These are phyloP conservation scores for Octodonta nipae DNA, from an alignment of 2,888 invertebrate genomes.

Conservation along the genomic window DNA sequence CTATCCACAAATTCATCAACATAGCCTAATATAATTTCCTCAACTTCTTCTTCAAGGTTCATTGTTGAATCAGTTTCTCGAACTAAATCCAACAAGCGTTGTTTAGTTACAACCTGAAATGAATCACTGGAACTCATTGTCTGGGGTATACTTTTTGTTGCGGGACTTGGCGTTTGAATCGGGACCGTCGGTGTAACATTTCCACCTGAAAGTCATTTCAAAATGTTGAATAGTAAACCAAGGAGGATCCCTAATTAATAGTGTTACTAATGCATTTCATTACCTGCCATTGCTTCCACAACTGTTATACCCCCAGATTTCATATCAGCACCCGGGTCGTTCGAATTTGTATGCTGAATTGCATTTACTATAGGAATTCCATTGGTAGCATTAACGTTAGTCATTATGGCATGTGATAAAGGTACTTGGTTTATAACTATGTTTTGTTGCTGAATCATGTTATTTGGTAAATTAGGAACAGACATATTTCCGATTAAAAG, in stretches of 20 bases:
- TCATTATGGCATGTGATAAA: constrained; percentile 19
- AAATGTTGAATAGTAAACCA: no score
- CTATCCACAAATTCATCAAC: constrained; percentile 95
- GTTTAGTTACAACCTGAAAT: constrained; percentile 49
- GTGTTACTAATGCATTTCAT: background rate
- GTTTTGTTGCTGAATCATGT: constrained; percentile 15
- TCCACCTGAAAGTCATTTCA: no score
- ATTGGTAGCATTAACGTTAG: constrained; percentile 28
- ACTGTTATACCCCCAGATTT: constrained; percentile 23
- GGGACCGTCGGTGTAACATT: no score
- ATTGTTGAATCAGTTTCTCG: constrained; percentile 90
- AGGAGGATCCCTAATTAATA: no score
- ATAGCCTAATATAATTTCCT: constrained; percentile 78
- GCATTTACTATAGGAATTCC: constrained; percentile 28
- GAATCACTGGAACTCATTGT: constrained; percentile 13
- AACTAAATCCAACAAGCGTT: constrained; percentile 79
- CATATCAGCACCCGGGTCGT: constrained; percentile 19
- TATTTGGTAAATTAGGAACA: constrained; percentile 15
- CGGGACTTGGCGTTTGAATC: constrained; percentile 19
- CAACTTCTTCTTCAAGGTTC: constrained; percentile 93
- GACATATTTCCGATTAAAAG: no score
- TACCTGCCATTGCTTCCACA: constrained; percentile 21
- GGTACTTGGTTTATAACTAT: constrained; percentile 16
- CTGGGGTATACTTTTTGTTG: no score
- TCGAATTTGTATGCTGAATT: constrained; percentile 20